Evolutionary conservation across 2,113 vertebrate species (phyloP).

Genomic region (Hystrix cristata): DNA sequence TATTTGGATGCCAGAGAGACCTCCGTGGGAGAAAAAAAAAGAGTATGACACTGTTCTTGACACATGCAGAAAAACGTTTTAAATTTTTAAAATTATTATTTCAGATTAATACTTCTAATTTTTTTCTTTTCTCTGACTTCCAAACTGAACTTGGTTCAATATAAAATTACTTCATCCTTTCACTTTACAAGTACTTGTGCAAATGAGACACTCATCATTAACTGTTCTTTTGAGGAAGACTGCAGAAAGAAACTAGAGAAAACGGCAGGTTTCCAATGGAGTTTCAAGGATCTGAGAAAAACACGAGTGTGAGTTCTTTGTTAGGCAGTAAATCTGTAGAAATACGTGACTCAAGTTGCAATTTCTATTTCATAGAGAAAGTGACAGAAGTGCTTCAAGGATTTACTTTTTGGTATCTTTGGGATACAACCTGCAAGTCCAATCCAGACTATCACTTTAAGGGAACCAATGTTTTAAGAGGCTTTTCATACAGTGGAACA

Average conservation of each 20-base stretch:
- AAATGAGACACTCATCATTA: not conserved
- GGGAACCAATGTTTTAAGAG: not conserved
- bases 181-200: not conserved
- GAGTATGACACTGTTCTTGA: not conserved
- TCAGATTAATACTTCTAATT: not conserved
- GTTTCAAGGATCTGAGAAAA: not conserved
- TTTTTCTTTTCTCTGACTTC: not conserved
- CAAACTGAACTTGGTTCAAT: not conserved
- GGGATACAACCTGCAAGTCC: not conserved
- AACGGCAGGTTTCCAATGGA: not conserved
- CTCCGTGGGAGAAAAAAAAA: not conserved
- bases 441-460: not conserved
- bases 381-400: not conserved
- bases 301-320: not conserved
- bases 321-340: not conserved
- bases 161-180: not conserved
- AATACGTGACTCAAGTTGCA: not conserved
- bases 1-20: not conserved
- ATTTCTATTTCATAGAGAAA: not conserved
- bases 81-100: slow-evolving; percentile 46
- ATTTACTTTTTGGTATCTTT: not conserved
- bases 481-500: not conserved
- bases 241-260: not conserved
- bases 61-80: not conserved
- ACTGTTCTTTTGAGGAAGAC: not conserved